Conservation (phyloP, 1,140 invertebrate genomes). For the Zophobas morio region DNA sequence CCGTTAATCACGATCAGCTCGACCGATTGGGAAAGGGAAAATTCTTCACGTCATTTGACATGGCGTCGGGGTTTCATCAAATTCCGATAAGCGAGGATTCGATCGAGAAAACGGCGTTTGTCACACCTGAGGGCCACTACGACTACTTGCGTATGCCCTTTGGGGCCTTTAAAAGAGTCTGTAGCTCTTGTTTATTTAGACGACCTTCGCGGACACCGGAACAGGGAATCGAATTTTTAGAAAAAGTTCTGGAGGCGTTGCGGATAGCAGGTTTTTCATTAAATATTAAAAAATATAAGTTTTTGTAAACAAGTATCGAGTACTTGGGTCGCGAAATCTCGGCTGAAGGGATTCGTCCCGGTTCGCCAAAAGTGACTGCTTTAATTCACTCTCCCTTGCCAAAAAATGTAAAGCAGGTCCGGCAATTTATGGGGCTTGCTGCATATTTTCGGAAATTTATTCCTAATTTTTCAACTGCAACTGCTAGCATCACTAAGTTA, state of each 20-base stretch:
- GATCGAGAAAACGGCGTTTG: constrained; percentile 60
- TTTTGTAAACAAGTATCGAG: too few relatives aligned
- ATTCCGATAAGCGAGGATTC: constrained; percentile 60
- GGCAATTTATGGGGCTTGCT: constrained; percentile 56
- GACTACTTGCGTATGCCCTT: constrained; percentile 58
- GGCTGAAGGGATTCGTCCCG: neutral
- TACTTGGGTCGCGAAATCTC: constrained; percentile 3
- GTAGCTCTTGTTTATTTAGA: constrained; percentile 62
- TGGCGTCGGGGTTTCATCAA: constrained; percentile 55
- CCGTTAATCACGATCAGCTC: neutral
- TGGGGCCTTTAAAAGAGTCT: constrained; percentile 43
- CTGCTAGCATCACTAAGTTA: constrained; percentile 58
- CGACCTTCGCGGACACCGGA: constrained; percentile 52
- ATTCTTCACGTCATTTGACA: neutral
- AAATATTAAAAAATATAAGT: constrained; percentile 16
- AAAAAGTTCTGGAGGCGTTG: neutral
- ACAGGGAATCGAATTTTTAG: neutral
- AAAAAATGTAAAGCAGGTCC: constrained; percentile 54
- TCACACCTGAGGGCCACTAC: constrained; percentile 44
- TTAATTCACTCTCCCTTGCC: constrained; percentile 48
- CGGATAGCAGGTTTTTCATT: constrained; percentile 1
- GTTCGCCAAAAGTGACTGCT: neutral
- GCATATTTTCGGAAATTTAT: constrained; percentile 60
- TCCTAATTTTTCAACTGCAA: constrained; percentile 51
- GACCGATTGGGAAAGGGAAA: neutral